Evolutionary conservation across 2,113 vertebrate genomes (phyloP).

Genomic region (Cynocephalus volans): DNA sequence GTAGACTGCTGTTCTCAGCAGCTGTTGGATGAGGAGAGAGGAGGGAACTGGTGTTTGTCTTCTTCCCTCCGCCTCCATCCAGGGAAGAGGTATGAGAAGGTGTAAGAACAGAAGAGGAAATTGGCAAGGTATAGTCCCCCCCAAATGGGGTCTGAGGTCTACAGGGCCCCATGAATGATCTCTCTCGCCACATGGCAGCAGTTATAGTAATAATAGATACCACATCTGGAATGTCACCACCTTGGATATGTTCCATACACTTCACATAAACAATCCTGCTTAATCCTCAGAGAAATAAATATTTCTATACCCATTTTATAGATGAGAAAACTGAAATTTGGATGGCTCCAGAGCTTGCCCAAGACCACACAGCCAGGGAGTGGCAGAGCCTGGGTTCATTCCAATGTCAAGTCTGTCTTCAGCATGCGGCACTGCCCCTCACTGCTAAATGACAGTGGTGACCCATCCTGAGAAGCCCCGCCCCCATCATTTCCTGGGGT

Average conservation of each 20-base stretch:
- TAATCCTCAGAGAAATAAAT: not conserved
- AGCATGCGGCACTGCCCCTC: accelerated
- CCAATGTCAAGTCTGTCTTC: too few species aligned
- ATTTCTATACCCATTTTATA: not conserved
- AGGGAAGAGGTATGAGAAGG: not conserved
- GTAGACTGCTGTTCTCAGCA: not conserved
- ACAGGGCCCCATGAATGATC: accelerated
- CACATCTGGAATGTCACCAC: accelerated
- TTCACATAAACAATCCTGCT: not conserved
- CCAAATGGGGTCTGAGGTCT: not conserved
- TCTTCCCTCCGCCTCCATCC: accelerated
- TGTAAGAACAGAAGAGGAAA: not conserved
- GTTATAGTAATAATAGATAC: accelerated
- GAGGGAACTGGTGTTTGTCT: accelerated
- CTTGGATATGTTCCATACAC: not conserved
- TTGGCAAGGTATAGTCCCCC: too few species aligned
- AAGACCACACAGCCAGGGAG: not conserved
- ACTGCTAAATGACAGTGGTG: accelerated
- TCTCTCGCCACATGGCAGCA: accelerated
- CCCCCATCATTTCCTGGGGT: not conserved
- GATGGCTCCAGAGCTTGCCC: not conserved
- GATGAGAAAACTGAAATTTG: not conserved
- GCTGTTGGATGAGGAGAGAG: not conserved
- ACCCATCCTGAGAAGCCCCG: not conserved
- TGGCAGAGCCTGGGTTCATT: not conserved